phyloP scores from a whole-genome alignment of 2,888 invertebrate species.

The Epistrophe grossulariae region DNA sequence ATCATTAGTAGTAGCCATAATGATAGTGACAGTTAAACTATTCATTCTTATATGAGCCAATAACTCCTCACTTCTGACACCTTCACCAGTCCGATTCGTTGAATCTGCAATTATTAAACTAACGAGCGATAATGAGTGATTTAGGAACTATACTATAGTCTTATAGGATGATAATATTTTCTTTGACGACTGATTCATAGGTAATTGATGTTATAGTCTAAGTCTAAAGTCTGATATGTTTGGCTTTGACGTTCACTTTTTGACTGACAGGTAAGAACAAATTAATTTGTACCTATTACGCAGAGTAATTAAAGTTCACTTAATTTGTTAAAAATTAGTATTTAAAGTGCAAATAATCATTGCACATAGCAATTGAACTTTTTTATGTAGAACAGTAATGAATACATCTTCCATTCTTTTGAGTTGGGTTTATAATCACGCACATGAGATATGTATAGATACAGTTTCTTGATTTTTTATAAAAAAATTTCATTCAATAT shows the following conservation, averaged over 20 bases:
- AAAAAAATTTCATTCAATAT: no score
- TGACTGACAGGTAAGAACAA: constrained; percentile 11
- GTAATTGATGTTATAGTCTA: not conserved
- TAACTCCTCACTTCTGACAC: not conserved
- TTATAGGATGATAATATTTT: not conserved
- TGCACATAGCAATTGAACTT: not conserved
- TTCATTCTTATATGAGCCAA: not conserved
- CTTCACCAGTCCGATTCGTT: not conserved
- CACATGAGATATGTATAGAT: no score
- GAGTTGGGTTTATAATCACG: no score
- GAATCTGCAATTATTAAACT: not conserved
- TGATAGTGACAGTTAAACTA: constrained; percentile 13
- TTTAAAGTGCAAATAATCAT: constrained; percentile 2
- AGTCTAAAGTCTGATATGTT: not conserved
- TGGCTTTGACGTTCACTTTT: constrained; percentile 50
- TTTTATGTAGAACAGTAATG: not conserved
- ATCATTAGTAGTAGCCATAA: constrained; percentile 30
- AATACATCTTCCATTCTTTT: not conserved
- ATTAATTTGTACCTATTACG: not conserved
- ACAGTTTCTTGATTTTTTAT: no score
- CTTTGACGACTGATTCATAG: not conserved
- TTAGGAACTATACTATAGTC: not conserved
- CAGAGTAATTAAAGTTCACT: not conserved
- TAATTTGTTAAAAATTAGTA: not conserved
- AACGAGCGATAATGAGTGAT: not conserved